Conservation (phyloP, 2,797 vertebrate genomes). For the Myotis daubentonii region DNA sequence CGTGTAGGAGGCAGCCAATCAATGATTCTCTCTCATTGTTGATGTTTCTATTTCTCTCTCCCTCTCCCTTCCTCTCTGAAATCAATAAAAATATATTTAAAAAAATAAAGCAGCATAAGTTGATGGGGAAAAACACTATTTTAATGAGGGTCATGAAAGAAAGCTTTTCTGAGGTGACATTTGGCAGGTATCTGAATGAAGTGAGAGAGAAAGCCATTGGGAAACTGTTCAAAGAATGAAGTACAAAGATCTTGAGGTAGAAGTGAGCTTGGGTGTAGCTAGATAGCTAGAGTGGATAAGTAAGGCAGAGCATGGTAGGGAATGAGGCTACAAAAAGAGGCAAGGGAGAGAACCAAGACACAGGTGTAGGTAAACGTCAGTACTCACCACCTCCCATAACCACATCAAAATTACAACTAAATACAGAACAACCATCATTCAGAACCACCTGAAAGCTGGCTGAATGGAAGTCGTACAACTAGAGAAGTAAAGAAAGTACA, state of each 20-base stretch:
- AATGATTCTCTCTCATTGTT: too few relatives aligned
- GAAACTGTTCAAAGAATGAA: not conserved
- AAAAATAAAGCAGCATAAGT: not conserved
- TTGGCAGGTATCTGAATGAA: not conserved
- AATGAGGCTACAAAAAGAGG: not conserved
- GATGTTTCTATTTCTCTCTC: too few relatives aligned
- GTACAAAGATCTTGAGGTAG: not conserved
- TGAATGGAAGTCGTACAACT: too few relatives aligned
- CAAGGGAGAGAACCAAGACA: not conserved
- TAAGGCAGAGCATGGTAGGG: not conserved
- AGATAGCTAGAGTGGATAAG: not conserved
- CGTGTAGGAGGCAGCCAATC: too few relatives aligned
- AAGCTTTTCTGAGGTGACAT: not conserved
- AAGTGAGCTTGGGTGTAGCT: not conserved
- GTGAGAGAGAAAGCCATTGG: not conserved
- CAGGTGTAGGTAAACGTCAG: too few relatives aligned
- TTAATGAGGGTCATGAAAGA: not conserved
- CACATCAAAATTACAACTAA: too few relatives aligned
- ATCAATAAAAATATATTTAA: too few relatives aligned
- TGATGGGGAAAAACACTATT: not conserved
- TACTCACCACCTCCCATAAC: too few relatives aligned
- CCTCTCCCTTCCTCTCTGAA: too few relatives aligned
- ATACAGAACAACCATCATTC: too few relatives aligned
- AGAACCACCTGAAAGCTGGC: too few relatives aligned
- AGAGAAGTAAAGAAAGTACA: too few relatives aligned